These are phyloP conservation scores for Parazoanthus darwini DNA, from an alignment of 92 coral and sea anemone species.

Conservation along the genomic window DNA sequence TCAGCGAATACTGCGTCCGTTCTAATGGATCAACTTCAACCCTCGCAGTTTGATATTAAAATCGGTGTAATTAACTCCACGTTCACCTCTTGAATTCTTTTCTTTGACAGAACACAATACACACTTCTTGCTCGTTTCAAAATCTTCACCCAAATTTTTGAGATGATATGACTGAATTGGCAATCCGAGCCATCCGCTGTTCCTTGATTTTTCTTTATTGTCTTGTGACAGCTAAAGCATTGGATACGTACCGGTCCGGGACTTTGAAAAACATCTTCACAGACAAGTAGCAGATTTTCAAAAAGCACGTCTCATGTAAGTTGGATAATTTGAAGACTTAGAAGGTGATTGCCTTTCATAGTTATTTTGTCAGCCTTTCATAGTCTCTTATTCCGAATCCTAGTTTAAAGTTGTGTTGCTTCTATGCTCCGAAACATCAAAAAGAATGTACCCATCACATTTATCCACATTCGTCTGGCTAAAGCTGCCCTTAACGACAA, in stretches of 20 bases:
- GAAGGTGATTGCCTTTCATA: conserved; percentile 29
- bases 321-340: conserved; percentile 32
- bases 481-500: no score
- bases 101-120: neutral
- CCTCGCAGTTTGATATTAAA: neutral
- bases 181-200: neutral
- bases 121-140: neutral
- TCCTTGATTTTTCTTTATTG: neutral
- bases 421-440: no score
- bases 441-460: no score
- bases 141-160: neutral
- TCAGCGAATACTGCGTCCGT: conserved; percentile 21
- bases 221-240: neutral
- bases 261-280: conserved; percentile 16
- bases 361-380: neutral
- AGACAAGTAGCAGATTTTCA: conserved; percentile 9
- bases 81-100: neutral
- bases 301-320: conserved; percentile 34
- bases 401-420: no score
- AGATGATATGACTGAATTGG: neutral
- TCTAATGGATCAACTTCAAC: conserved; percentile 17
- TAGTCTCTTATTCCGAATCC: no score
- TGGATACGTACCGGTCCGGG: conserved; percentile 17
- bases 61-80: neutral
- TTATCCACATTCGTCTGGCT: no score